Percentiles rank a stretch among this genome's conserved stretches.
Conservation (phyloP, 2,888 invertebrate species). For the Epistrophe grossulariae region DNA sequence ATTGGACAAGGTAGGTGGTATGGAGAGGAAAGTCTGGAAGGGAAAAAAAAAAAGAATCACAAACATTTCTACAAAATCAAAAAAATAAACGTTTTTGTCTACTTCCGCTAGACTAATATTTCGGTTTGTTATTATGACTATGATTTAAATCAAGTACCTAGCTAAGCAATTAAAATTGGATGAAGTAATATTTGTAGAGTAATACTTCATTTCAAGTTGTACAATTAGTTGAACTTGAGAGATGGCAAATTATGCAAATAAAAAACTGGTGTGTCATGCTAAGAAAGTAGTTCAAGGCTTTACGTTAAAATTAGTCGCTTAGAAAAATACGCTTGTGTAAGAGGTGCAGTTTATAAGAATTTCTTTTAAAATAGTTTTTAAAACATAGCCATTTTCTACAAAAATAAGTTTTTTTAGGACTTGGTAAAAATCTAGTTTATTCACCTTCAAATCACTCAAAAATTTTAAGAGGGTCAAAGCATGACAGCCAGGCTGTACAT, state of each 20-base stretch:
- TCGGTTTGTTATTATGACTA: not conserved
- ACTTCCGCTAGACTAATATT: not conserved
- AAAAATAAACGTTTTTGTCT: not conserved
- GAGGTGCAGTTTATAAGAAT: not conserved
- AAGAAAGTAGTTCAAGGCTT: not conserved
- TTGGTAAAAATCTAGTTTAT: too few species aligned
- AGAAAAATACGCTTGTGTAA: not conserved
- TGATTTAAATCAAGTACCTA: not conserved
- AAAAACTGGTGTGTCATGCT: not conserved
- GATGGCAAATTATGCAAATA: not conserved
- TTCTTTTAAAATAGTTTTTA: not conserved
- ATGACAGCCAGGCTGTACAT: too few species aligned
- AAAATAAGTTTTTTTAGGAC: too few species aligned
- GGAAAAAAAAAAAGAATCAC: not conserved
- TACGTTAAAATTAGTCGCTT: not conserved
- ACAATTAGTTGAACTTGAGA: not conserved
- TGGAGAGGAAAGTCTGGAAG: constrained; percentile 4
- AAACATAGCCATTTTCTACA: too few species aligned
- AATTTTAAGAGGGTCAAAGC: too few species aligned
- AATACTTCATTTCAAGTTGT: not conserved
- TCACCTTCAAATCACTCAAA: too few species aligned
- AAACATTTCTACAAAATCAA: not conserved
- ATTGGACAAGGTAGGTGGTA: not conserved
- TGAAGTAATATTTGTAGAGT: not conserved
- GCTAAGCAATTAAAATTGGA: not conserved